Percentiles rank a stretch among this genome's conserved stretches.
These are phyloP conservation scores for Gryllus bimaculatus DNA, from an alignment of 1,140 invertebrate genomes.

Conservation along the genomic window DNA sequence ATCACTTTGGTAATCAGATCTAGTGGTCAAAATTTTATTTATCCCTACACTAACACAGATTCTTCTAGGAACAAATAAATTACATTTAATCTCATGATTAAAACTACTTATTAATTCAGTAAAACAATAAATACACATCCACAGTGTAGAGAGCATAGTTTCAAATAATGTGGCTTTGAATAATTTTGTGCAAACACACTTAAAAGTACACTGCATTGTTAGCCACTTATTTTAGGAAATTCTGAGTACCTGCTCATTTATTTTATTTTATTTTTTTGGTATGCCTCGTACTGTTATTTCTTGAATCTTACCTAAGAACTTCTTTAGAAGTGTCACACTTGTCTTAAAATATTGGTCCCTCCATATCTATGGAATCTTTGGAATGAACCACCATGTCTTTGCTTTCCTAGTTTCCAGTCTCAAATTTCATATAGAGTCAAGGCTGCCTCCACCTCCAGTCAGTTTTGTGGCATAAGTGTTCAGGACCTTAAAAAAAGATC, in stretches of 20 bases:
- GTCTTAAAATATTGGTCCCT: not conserved
- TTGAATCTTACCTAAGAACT: too few species aligned
- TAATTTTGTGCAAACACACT: not conserved
- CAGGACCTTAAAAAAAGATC: constrained; percentile 40
- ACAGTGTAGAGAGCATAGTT: not conserved
- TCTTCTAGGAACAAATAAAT: not conserved
- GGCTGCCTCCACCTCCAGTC: constrained; percentile 41
- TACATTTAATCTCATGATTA: not conserved
- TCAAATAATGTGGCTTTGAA: not conserved
- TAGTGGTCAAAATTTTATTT: not conserved
- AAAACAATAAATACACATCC: constrained; percentile 1
- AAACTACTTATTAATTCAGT: not conserved
- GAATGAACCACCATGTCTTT: not conserved
- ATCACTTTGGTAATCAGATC: not conserved
- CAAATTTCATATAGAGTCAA: not conserved
- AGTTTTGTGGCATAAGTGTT: constrained; percentile 59
- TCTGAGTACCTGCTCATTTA: too few species aligned
- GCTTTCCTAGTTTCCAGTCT: not conserved
- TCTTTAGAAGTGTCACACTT: too few species aligned
- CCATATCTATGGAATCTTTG: not conserved
- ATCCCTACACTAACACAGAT: not conserved
- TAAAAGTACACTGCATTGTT: not conserved
- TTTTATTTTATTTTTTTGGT: too few species aligned
- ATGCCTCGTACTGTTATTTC: too few species aligned
- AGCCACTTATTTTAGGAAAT: not conserved